Evolutionary conservation across 2,113 vertebrate species (phyloP), one percentile per base, ranked within the genome.

Genomic region (Epinephelus moara): DNA sequence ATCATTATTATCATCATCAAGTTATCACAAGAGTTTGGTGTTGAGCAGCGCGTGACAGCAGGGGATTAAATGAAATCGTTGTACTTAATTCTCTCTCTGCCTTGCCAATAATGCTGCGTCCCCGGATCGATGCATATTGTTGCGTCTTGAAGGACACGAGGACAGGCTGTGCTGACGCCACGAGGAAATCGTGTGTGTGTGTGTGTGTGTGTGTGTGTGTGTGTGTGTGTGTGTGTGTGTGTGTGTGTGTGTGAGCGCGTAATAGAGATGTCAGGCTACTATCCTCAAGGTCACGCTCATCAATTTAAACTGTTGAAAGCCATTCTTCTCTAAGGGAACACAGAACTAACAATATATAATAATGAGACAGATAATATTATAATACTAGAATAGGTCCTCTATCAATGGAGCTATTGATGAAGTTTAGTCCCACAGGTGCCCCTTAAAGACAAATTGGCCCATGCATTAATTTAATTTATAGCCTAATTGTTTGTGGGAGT

Each of bases 51-150:
- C 47, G n/a, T 18, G 75, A 80, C 67, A 74, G 53, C 37, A 64
- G 55, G 74, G 71, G 81, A 81, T 89, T 86, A 85, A 42, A 72
- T 73, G 7, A 78, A 92, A 93, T 94, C 86, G 70, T 92, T 92
- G 61, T 12, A 37, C 33, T 18, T 78, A 67, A 90, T 63, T 64
- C 85, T 85, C 78, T 73, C 63, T 50, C 66, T 50, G 57, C 69
- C 40, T 50, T 88, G 88, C 63, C 88, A 91, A 91, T 89, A 89
- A 76, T 23, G 45, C 37, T 11, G 12, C 11, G 61, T 60, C 19
- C 25, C 33, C 4, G 57, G 68, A 92, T 92, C 89, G 78, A 93
- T 92, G 59, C 70, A 40, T 59, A 52, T 66, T n/a, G 56, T 25
- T 74, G 64, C 3, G 17, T 75, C 82, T 77, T 88, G 68, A 90